Evolutionary conservation across 2,888 invertebrate species (phyloP), one percentile per base, ranked within the genome.

Genomic region (Leucophora obtusa): DNA sequence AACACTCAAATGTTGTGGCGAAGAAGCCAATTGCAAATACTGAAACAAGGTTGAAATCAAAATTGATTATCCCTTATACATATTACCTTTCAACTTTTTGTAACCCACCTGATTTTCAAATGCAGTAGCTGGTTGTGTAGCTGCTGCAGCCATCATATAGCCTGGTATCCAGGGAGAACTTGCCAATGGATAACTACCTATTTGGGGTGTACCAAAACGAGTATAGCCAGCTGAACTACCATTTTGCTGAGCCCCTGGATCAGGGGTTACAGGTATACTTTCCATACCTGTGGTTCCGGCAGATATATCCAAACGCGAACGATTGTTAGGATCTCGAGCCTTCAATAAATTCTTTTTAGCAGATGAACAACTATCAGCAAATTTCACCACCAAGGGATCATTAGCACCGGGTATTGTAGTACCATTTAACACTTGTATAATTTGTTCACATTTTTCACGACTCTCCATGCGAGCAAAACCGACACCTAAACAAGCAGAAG

Each of bases 371-470:
- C 98, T 97, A 90, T 99, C 99, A 83, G 99, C 98, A 90, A 99
- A 98, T 91, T 99, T 99, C 82, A 99, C 98, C 88, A 99, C 93
- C 86, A 99, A 93, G 65, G 97, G 95, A 91, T 98, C 98, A 91
- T 97, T 96, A 88, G 95, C 95, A 85, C 97, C 97, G 85, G 95
- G 94, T 88, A 98, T 93, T 86, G 94, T 93, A 90, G 95, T 96
- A 77, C 97, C 97, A 90, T 98, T 98, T 90, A 98, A 97, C 91
- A 95, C 94, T 90, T 93, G 93, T 86, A 98, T 98, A 85, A 98
- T 97, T 90, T 96, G 95, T 91, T 98, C 98, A 92, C 98, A 98
- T 89, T 97, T 97, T 90, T 98, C 98, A 89, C 96, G 96, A 78
- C 96, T 96, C 91, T 99, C 98, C 98, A 99, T 98, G 86, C 97